A percentile compares a stretch with the other conserved stretches of the same genome.
Conservation (phyloP, 1,140 invertebrate genomes). For the Dinothrombium tinctorium region DNA sequence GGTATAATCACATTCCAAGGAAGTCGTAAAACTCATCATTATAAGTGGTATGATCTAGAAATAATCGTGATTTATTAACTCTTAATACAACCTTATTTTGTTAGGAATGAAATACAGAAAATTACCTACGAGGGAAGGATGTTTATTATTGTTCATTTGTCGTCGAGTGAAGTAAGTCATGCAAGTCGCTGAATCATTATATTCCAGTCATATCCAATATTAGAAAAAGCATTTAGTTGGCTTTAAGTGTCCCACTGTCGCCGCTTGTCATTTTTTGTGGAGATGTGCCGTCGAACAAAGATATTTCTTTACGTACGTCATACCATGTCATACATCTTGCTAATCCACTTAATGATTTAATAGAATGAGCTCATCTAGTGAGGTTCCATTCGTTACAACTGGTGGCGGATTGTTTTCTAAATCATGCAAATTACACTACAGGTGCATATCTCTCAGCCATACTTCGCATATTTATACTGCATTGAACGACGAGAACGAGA, state of each 20-base stretch:
- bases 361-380: conserved; percentile 59
- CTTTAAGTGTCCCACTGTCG: conserved; percentile 72
- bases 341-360: not conserved
- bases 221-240: conserved; percentile 91
- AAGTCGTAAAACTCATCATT: conserved; percentile 70
- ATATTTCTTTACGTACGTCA: conserved; percentile 83
- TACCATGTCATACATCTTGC: not conserved
- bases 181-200: too few relatives aligned
- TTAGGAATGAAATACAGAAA: conserved; percentile 57
- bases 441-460: conserved; percentile 16
- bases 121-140: conserved; percentile 94
- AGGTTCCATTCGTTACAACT: conserved; percentile 58
- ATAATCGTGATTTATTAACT: not conserved
- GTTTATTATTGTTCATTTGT: conserved; percentile 80
- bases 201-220: too few relatives aligned
- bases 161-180: conserved; percentile 32
- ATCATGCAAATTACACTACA: conserved; percentile 65
- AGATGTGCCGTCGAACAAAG: conserved; percentile 86
- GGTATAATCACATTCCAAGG: conserved; percentile 86
- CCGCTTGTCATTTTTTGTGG: conserved; percentile 80
- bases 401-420: conserved; percentile 77
- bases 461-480: too few relatives aligned
- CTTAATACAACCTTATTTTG: conserved; percentile 4
- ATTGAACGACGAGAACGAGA: too few relatives aligned
- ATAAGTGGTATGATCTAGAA: conserved; percentile 43